These are phyloP conservation scores for Notodonta dromedarius DNA, from an alignment of 2,888 invertebrate species.

Conservation along the genomic window DNA sequence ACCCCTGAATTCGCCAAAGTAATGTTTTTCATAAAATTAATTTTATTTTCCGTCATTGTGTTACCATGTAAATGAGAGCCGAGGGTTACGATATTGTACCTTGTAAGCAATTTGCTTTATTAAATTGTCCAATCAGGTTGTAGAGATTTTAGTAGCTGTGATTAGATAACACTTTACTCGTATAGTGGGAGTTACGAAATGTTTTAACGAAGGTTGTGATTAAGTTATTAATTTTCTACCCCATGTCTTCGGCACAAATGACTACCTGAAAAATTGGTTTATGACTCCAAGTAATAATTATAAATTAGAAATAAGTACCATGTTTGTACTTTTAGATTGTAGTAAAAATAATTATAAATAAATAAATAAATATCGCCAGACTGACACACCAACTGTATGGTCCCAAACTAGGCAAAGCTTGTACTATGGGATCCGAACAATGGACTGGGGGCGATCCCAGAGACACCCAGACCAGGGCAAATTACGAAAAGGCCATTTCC, in stretches of 20 bases:
- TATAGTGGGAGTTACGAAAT: neutral
- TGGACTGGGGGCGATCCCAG: too few species aligned
- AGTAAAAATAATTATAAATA: too few species aligned
- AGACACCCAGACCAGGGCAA: too few species aligned
- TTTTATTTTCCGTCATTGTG: constrained; percentile 61
- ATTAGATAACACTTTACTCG: neutral
- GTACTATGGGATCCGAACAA: too few species aligned
- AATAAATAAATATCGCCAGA: too few species aligned
- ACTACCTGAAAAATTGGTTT: neutral
- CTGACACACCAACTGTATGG: too few species aligned
- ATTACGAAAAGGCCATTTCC: too few species aligned
- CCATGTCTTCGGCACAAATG: neutral
- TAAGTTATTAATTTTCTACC: neutral
- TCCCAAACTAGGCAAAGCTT: too few species aligned
- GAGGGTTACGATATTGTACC: constrained; percentile 35
- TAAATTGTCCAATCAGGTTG: constrained; percentile 5
- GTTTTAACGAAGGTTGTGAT: neutral
- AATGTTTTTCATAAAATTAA: constrained; percentile 70
- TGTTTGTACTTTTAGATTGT: too few species aligned
- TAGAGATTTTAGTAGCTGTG: constrained; percentile 2
- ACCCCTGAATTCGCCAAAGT: constrained; percentile 63
- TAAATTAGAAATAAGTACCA: too few species aligned
- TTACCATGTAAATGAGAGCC: constrained; percentile 52
- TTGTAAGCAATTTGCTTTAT: constrained; percentile 25
- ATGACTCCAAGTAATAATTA: neutral